Evolutionary conservation across 2,797 vertebrate species (phyloP).

Genomic region (Sebastes aleutianus): DNA sequence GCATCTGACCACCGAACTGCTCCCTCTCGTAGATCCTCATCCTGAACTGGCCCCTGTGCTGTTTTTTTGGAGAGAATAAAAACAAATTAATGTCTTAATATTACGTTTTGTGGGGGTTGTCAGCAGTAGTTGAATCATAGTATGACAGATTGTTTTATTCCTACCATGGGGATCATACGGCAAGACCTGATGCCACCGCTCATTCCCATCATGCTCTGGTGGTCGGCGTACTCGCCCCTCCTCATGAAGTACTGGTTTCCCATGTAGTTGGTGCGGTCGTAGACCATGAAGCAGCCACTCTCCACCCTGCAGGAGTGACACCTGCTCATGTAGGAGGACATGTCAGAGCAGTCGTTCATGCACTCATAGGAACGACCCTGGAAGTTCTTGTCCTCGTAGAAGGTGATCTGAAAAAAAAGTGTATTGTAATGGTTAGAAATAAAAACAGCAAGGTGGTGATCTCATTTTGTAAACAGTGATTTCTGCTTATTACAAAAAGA

Average conservation of each 20-base stretch:
- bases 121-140: not conserved
- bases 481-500: not conserved
- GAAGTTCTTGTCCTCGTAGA: slow-evolving; percentile 76
- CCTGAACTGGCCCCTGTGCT: slow-evolving; percentile 62
- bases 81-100: not conserved
- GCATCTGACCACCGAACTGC: slow-evolving; percentile 55
- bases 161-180: slow-evolving; percentile 65
- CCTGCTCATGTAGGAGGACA: slow-evolving; percentile 65
- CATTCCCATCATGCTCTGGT: slow-evolving; percentile 69
- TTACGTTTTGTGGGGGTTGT: not conserved
- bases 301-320: slow-evolving; percentile 74
- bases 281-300: slow-evolving; percentile 73
- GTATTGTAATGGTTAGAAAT: not conserved
- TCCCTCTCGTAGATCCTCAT: slow-evolving; percentile 68
- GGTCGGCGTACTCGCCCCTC: slow-evolving; percentile 71
- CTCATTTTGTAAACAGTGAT: not conserved
- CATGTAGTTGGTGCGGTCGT: slow-evolving; percentile 71
- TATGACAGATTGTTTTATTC: not conserved
- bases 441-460: not conserved
- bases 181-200: slow-evolving; percentile 61
- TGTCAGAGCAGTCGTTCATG: slow-evolving; percentile 72
- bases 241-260: slow-evolving; percentile 67
- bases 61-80: not conserved
- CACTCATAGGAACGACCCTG: slow-evolving; percentile 76
- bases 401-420: slow-evolving; percentile 65